These are phyloP conservation scores for Sussaba pulchella DNA, from an alignment of 2,888 invertebrate genomes.

Conservation along the genomic window DNA sequence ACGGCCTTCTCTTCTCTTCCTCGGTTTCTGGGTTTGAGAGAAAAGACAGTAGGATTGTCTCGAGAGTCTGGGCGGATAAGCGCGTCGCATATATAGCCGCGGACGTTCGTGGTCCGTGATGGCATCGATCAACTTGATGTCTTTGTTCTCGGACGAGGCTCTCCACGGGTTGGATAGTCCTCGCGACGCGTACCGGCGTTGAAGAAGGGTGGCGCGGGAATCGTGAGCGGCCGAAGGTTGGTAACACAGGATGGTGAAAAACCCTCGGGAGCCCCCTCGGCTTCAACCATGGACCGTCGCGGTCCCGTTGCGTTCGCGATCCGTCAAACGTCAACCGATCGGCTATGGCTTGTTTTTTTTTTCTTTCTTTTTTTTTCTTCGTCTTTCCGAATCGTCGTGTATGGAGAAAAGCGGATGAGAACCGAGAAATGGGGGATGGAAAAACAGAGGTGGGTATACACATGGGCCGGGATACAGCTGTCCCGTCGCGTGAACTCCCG, in stretches of 20 bases:
- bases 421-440: constrained; percentile 64
- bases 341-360: constrained; percentile 76
- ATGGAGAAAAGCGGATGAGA: constrained; percentile 74
- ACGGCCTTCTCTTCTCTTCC: constrained; percentile 24
- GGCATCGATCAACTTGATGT: constrained; percentile 82
- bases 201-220: constrained; percentile 51
- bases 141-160: constrained; percentile 81
- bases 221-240: constrained; percentile 53
- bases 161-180: constrained; percentile 69
- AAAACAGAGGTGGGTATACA: neutral
- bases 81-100: constrained; percentile 48
- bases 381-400: constrained; percentile 72
- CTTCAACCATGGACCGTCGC: constrained; percentile 61
- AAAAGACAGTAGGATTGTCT: constrained; percentile 62
- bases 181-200: constrained; percentile 38
- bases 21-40: constrained; percentile 52
- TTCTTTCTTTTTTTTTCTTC: constrained; percentile 29
- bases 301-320: constrained; percentile 75
- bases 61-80: constrained; percentile 67
- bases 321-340: constrained; percentile 83
- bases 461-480: constrained; percentile 63
- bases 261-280: constrained; percentile 66
- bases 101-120: constrained; percentile 66
- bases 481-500: constrained; percentile 57
- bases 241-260: constrained; percentile 51